A percentile compares a stretch with the other conserved stretches of the same genome.
phyloP scores from a whole-genome alignment of 2,113 vertebrate species.

The Salvator merianae region DNA sequence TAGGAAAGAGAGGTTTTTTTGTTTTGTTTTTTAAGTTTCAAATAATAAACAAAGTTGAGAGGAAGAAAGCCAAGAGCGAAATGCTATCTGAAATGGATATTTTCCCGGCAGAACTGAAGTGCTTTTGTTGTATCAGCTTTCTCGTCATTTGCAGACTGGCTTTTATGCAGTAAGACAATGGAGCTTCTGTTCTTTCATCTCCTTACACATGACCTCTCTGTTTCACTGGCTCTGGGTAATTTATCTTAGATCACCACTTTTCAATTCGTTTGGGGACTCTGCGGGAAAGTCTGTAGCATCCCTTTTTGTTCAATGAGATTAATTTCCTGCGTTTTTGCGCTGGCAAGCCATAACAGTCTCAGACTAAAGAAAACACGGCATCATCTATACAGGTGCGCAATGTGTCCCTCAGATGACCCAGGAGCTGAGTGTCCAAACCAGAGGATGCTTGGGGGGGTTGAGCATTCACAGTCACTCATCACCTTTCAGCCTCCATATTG shows the following conservation, averaged over 20 bases:
- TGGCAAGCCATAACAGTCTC: background rate
- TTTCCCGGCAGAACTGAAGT: background rate
- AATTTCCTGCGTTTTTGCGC: background rate
- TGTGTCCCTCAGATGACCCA: too few species aligned
- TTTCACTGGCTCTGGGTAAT: background rate
- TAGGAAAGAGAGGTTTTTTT: too few species aligned
- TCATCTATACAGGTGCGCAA: too few species aligned
- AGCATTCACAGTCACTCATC: too few species aligned
- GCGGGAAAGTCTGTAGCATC: background rate
- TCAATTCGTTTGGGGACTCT: background rate
- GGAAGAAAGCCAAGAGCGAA: background rate
- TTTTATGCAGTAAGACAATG: slow-evolving; percentile 6
- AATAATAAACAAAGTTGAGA: background rate
- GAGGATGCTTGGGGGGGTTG: too few species aligned
- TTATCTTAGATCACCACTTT: background rate
- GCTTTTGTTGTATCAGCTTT: background rate
- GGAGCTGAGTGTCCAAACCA: too few species aligned
- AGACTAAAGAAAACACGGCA: too few species aligned
- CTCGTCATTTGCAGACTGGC: background rate
- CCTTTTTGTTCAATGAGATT: background rate
- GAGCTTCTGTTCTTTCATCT: slow-evolving; percentile 14
- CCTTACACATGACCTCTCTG: background rate
- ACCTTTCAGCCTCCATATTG: too few species aligned
- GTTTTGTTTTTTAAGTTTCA: too few species aligned
- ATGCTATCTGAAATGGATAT: background rate